Base-by-base conservation (phyloP, 2,888 invertebrate species). In the Eumacrocentrus americanus region DNA sequence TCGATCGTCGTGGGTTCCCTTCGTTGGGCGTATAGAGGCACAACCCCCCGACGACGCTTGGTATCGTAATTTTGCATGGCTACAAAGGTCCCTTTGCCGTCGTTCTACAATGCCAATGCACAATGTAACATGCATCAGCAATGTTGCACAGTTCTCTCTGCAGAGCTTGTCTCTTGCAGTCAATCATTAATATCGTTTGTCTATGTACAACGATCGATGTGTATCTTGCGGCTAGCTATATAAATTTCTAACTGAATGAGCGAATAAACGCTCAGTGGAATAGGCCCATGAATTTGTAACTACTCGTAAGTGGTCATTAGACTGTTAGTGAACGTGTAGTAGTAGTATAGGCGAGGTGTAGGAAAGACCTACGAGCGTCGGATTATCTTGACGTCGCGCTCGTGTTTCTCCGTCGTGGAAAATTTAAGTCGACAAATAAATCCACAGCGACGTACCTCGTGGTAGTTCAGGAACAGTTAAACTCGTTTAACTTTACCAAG, bases 1-100 rank as follows among this genome's bases (percentile, higher is more conserved):
- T 58, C 58, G 58, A 58, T 58, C 58, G 34, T 22, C 12, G 46
- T 2, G 25, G 18, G 20, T 18, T 7, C 35, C 22, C 37, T n/a
- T 35, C 51, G 20, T 20, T 34, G 6, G 7, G 20, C 7, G 35
- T 34, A 14, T 48, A 25, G 29, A 48, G 3, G 34, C 22, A 37
- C 9, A 22, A 46, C 44, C n/a, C n/a, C 11, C 20, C 46, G 25
- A 51, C 16, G 22, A 51, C 37, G 20, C 34, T 9, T 34, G 9
- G 44, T 55, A 55, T 29, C 22, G 18, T 46, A 46, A 46, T 46
- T 44, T 35, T 34, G 20, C 34, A 54, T 44, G 9, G 29, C 9
- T 29, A 29, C 29, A 29, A 9, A 29, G 4, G 29, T 29, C 29
- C 29, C 29, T 29, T 9, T 9, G 9, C 29, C 29, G 9, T 9